A percentile compares a stretch with the other conserved stretches of the same genome.
phyloP scores from a whole-genome alignment of 2,113 vertebrate genomes.

The Narcine bancroftii region DNA sequence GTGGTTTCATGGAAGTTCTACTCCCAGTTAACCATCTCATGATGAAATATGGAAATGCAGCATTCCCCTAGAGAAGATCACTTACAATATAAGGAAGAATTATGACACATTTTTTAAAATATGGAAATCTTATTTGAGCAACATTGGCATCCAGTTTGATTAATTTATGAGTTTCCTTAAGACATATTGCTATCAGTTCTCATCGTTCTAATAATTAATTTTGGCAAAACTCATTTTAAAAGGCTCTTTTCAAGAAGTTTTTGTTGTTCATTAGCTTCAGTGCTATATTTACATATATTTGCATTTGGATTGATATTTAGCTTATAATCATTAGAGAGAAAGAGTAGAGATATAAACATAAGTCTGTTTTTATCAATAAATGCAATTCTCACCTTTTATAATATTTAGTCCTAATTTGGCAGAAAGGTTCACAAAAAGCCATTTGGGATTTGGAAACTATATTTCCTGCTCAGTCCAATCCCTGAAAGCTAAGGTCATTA shows the following conservation, averaged over 20 bases:
- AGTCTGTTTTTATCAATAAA: no score
- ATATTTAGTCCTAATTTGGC: neutral
- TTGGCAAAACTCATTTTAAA: neutral
- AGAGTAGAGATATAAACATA: no score
- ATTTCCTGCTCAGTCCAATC: neutral
- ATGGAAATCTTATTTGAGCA: no score
- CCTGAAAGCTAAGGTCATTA: neutral
- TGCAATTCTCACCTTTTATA: neutral
- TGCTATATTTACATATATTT: neutral
- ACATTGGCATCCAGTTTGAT: no score
- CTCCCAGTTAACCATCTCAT: no score
- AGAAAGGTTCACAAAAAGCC: no score
- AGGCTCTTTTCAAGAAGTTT: slow-evolving; percentile 14
- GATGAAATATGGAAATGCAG: no score
- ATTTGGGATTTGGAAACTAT: neutral
- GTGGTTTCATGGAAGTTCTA: no score
- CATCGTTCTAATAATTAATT: neutral
- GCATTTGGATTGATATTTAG: neutral
- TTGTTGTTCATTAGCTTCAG: neutral
- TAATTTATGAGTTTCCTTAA: slow-evolving; percentile 3
- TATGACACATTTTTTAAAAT: no score
- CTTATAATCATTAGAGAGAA: neutral
- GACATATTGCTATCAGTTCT: neutral
- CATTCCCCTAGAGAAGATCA: no score
- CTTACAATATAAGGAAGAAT: no score